phyloP scores from a whole-genome alignment of 2,113 vertebrate species.

The Procavia capensis region DNA sequence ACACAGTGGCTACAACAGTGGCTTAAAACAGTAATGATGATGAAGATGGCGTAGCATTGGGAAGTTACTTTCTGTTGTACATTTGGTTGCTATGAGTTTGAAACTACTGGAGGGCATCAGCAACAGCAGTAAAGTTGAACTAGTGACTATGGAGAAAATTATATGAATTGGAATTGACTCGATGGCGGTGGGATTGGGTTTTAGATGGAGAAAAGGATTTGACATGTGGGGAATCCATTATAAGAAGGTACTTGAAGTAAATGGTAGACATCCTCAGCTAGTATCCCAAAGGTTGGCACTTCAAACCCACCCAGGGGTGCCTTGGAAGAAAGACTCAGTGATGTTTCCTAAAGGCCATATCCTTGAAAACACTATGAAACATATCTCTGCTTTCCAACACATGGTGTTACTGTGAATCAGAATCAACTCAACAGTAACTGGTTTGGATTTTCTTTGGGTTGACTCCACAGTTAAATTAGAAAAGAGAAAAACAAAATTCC shows the following conservation, averaged over 20 bases:
- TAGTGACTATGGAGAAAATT: background rate
- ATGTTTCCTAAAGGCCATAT: background rate
- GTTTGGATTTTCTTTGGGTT: background rate
- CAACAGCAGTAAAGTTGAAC: background rate
- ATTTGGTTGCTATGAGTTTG: too few species aligned
- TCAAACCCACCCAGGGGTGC: background rate
- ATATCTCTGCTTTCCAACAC: background rate
- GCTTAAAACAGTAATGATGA: too few species aligned
- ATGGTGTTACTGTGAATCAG: background rate
- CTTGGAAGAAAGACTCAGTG: background rate
- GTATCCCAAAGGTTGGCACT: background rate
- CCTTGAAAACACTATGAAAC: background rate
- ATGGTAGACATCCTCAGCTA: background rate
- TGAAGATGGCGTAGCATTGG: too few species aligned
- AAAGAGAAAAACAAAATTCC: background rate
- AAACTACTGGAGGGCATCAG: too few species aligned
- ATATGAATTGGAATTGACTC: too few species aligned
- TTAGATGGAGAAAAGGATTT: slow-evolving; percentile 15
- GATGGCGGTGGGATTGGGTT: too few species aligned
- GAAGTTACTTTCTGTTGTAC: too few species aligned
- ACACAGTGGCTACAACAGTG: too few species aligned
- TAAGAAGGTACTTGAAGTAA: background rate
- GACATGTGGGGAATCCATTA: background rate
- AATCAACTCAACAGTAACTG: background rate
- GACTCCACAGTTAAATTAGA: background rate